These are phyloP conservation scores for Hyla sarda DNA, from an alignment of 2,113 vertebrate genomes.

Conservation along the genomic window DNA sequence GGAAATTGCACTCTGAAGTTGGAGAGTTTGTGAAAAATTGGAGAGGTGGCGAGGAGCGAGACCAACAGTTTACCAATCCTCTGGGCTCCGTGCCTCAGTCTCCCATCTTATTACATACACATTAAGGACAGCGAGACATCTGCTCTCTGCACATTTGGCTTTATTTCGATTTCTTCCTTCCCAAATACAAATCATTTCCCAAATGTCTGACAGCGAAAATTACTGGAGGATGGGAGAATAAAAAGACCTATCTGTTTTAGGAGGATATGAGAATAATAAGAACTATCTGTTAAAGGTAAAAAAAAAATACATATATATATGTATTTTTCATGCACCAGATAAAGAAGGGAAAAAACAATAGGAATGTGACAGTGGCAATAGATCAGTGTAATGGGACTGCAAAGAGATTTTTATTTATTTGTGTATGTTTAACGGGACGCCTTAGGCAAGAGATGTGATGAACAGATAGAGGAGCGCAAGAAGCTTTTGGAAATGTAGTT, in stretches of 20 bases:
- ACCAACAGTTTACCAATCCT: conserved; percentile 25
- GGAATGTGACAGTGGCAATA: conserved; percentile 53
- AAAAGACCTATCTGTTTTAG: conserved; percentile 44
- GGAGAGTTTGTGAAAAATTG: conserved; percentile 20
- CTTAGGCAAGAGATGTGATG: conserved; percentile 5
- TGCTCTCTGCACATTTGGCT: conserved; percentile 36
- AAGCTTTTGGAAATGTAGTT: background rate
- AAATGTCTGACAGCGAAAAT: conserved; percentile 37
- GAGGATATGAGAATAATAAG: conserved; percentile 42
- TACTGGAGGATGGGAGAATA: conserved; percentile 22
- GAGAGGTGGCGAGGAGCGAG: conserved; percentile 21
- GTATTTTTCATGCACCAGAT: conserved; percentile 15
- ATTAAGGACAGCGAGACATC: conserved; percentile 46
- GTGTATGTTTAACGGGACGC: conserved; percentile 52
- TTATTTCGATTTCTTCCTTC: conserved; percentile 38
- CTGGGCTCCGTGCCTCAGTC: conserved; percentile 7
- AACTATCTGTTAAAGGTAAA: conserved; percentile 33
- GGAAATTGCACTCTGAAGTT: conserved; percentile 40
- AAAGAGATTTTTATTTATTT: conserved; percentile 44
- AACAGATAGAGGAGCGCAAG: background rate
- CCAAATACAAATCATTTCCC: conserved; percentile 46
- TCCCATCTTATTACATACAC: conserved; percentile 38
- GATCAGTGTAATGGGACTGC: conserved; percentile 54
- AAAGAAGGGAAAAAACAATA: conserved; percentile 49
- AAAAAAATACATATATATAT: conserved; percentile 6